Conservation (phyloP, 2,888 invertebrate genomes). For the Blera fallax region DNA sequence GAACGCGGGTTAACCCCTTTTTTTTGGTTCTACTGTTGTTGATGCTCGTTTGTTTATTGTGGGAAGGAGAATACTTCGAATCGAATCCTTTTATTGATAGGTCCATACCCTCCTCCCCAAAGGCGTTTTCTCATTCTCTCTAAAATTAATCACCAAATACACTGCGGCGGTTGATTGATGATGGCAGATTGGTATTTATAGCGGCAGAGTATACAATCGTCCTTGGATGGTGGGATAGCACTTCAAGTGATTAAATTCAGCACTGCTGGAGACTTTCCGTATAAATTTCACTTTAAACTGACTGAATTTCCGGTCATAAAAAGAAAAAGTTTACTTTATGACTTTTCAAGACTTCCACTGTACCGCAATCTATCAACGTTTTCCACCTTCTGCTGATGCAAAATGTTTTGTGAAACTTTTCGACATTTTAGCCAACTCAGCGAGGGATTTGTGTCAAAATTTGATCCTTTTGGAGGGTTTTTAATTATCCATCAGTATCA, state of each 20-base stretch:
- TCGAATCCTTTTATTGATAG: neutral
- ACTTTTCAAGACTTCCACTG: neutral
- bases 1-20: neutral
- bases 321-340: neutral
- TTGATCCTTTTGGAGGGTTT: neutral
- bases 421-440: neutral
- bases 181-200: conserved; percentile 34
- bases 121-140: neutral
- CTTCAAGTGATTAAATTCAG: conserved; percentile 14
- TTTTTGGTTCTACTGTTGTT: neutral
- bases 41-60: neutral
- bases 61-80: neutral
- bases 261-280: neutral
- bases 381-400: neutral
- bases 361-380: neutral
- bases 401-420: neutral
- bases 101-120: neutral
- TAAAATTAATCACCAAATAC: conserved; percentile 25
- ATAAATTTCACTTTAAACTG: conserved; percentile 14
- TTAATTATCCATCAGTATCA: conserved; percentile 12
- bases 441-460: neutral
- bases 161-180: conserved; percentile 35
- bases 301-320: neutral
- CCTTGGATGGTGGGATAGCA: neutral
- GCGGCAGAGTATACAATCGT: neutral